Evolutionary conservation across 1,140 invertebrate genomes (phyloP).

Genomic region (Diachasma alloeum): DNA sequence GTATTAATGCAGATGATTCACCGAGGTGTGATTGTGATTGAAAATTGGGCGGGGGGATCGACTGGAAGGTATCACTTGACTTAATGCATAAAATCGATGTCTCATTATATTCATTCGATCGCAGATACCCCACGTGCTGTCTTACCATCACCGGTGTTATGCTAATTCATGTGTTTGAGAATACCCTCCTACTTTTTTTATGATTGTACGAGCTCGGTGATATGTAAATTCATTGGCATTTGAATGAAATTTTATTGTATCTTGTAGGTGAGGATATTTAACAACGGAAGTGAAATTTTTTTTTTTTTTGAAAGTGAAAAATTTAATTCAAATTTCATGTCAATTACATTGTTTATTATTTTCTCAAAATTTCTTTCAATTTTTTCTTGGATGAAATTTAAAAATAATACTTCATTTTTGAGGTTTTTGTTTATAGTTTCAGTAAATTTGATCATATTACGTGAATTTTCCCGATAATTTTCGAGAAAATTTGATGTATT

Average conservation of each 20-base stretch:
- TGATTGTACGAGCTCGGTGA: not conserved
- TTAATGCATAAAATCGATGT: conserved; percentile 1
- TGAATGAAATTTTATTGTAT: not conserved
- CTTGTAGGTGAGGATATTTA: not conserved
- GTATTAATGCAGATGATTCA: conserved; percentile 5
- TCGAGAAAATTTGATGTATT: no score
- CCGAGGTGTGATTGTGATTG: not conserved
- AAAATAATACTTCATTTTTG: no score
- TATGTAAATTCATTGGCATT: not conserved
- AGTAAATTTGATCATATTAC: no score
- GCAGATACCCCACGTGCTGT: not conserved
- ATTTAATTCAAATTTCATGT: no score
- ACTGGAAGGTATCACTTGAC: conserved; percentile 5
- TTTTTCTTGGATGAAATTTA: no score
- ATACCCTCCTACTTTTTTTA: conserved; percentile 7
- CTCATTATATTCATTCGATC: not conserved
- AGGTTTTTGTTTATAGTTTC: no score
- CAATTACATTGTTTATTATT: no score
- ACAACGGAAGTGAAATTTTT: not conserved
- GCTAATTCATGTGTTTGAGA: conserved; percentile 2
- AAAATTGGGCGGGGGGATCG: not conserved
- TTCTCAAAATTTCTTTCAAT: no score
- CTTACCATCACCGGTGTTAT: not conserved
- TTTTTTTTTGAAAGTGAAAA: not conserved
- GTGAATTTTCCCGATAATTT: no score